Evolutionary conservation across 2,113 vertebrate species (phyloP).

Genomic region (Bothrops jararaca): DNA sequence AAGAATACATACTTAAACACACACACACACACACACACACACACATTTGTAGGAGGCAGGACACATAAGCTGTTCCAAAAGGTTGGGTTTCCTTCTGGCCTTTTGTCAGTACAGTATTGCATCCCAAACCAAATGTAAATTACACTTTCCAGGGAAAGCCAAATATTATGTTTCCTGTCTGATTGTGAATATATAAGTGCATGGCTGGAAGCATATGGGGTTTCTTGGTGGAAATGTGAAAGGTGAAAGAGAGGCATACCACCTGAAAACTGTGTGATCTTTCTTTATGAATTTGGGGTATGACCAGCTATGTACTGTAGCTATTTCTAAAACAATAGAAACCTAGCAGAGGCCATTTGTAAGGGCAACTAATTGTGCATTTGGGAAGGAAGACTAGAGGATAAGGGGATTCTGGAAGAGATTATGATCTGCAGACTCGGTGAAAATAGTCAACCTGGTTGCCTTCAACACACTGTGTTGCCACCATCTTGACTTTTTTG

Average conservation of each 20-base stretch:
- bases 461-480: not conserved
- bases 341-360: not conserved
- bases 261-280: not conserved
- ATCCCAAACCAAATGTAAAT: slow-evolving; percentile 32
- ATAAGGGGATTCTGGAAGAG: too few relatives aligned
- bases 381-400: not conserved
- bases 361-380: too few relatives aligned
- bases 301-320: not conserved
- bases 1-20: not conserved
- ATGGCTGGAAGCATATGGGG: not conserved
- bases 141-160: not conserved
- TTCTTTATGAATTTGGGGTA: not conserved
- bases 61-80: not conserved
- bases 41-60: too few relatives aligned
- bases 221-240: too few relatives aligned
- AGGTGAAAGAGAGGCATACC: not conserved
- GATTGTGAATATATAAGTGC: not conserved
- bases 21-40: too few relatives aligned
- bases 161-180: slow-evolving; percentile 7
- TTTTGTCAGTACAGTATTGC: slow-evolving; percentile 35
- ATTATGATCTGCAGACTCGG: not conserved
- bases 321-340: not conserved
- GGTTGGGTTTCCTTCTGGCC: not conserved
- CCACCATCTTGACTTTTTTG: not conserved
- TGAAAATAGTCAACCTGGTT: not conserved